phyloP scores from a whole-genome alignment of 2,888 invertebrate species.

The Salticus scenicus region DNA sequence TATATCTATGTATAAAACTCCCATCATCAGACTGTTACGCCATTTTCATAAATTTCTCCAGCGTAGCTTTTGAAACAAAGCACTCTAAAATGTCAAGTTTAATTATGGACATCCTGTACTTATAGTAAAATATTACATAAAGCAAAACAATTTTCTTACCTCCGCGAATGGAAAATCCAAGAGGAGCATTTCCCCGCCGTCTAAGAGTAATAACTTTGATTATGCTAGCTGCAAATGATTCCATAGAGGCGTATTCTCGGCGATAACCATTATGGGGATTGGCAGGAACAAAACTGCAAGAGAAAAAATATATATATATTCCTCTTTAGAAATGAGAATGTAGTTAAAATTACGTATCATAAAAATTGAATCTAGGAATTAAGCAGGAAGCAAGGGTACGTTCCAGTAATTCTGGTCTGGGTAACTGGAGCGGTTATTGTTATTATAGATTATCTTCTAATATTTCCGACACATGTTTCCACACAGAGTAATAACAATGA shows the following conservation, averaged over 20 bases:
- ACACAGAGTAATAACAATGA: too few relatives aligned
- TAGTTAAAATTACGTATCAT: too few relatives aligned
- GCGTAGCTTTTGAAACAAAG: too few relatives aligned
- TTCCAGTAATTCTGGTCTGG: neutral
- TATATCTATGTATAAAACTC: too few relatives aligned
- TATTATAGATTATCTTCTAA: too few relatives aligned
- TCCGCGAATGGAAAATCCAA: conserved; percentile 73
- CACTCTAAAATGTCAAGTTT: too few relatives aligned
- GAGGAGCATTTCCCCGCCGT: conserved; percentile 67
- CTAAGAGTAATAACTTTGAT: conserved; percentile 69
- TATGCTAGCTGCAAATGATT: conserved; percentile 47
- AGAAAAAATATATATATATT: neutral
- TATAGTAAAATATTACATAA: too few relatives aligned
- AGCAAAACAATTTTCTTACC: conserved; percentile 44
- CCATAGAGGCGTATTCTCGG: conserved; percentile 42
- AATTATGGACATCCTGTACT: too few relatives aligned
- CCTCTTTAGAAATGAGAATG: neutral
- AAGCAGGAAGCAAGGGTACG: neutral
- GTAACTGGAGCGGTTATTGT: neutral
- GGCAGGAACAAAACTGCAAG: conserved; percentile 30
- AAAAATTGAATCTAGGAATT: neutral
- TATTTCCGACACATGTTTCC: too few relatives aligned
- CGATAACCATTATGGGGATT: conserved; percentile 50
- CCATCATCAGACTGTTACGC: too few relatives aligned
- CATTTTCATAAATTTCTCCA: too few relatives aligned